Base-by-base conservation (phyloP, 1,140 invertebrate genomes). In the Lineus longissimus region DNA sequence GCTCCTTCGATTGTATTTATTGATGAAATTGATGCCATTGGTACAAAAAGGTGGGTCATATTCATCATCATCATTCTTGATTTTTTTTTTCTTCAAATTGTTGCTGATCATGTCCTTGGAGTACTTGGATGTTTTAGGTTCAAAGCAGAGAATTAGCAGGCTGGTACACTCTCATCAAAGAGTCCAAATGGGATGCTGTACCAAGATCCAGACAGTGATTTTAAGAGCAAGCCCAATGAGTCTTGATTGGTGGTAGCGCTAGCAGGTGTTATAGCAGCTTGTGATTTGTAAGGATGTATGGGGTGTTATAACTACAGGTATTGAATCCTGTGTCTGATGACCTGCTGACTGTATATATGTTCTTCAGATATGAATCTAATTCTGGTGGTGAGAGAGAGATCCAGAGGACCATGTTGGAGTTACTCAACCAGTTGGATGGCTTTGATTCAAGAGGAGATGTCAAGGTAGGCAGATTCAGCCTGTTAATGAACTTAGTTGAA, bases 21-120 rank as follows among this genome's bases (percentile, higher is more conserved):
- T 78, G 97, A 99, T 86, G 97, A 99, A 88, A 99, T 99, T 74
- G 97, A 99, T 87, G 97, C 97, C 64, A 94, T 99, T 36, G 97
- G 97, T 57, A 99, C 97, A 23, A 99, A 99, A 85, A 87, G 95
- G 75, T 83, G 61, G 61, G 55, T 62, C 36, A 25, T 33, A 43
- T 13, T 13, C 19, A 13, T 51, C 47, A 51, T 27, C 33, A 27
- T 2, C 1, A 60, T 43, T 33, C 27, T 15, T 7, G 15, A 30
- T 31, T 43, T 27, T 56, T n/a, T 15, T 55, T 23, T n/a, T 13
- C 11, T 13, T 43, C 41, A 43, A 13, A 43, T 43, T 43, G 41
- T 43, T n/a, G n/a, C n/a, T n/a, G n/a, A n/a, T n/a, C n/a, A n/a
- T n/a, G n/a, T n/a, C n/a, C n/a, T n/a, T n/a, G n/a, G n/a, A n/a